phyloP scores from a whole-genome alignment of 2,113 vertebrate species.

The Pampusana beccarii region DNA sequence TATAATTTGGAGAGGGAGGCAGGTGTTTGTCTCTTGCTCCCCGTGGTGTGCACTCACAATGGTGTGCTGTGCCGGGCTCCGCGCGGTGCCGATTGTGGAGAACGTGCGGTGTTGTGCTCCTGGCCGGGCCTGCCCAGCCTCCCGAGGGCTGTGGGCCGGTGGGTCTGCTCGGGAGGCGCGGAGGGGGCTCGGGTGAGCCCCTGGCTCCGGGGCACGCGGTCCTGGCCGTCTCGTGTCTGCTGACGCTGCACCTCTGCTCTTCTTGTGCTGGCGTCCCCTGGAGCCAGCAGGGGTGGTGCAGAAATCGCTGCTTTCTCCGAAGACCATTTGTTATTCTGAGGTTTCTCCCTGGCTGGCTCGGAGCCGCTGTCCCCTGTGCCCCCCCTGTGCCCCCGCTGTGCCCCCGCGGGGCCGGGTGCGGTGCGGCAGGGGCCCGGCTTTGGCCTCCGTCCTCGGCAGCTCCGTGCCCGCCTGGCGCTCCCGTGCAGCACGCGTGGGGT shows the following conservation, averaged over 20 bases:
- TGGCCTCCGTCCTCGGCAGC: no score
- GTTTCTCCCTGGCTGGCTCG: background rate
- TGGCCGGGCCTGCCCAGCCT: background rate
- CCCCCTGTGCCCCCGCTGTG: no score
- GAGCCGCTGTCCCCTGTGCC: no score
- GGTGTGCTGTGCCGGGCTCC: no score
- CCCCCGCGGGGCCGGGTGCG: no score
- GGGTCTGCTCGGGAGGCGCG: background rate
- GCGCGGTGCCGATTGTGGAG: no score
- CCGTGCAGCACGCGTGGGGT: background rate
- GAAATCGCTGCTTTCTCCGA: background rate
- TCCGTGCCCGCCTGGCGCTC: background rate
- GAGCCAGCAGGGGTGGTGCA: background rate
- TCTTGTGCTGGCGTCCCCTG: background rate
- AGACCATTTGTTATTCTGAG: background rate
- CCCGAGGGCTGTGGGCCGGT: fast-evolving
- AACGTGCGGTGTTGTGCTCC: no score
- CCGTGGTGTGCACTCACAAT: background rate
- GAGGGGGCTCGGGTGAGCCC: background rate
- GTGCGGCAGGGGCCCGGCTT: no score
- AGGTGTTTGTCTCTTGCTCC: background rate
- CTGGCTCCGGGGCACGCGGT: background rate
- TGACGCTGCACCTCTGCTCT: background rate
- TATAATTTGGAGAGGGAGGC: background rate
- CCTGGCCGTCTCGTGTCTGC: background rate